These are phyloP conservation scores for Hiodon alosoides DNA, from an alignment of 2,113 vertebrate genomes.

Conservation along the genomic window DNA sequence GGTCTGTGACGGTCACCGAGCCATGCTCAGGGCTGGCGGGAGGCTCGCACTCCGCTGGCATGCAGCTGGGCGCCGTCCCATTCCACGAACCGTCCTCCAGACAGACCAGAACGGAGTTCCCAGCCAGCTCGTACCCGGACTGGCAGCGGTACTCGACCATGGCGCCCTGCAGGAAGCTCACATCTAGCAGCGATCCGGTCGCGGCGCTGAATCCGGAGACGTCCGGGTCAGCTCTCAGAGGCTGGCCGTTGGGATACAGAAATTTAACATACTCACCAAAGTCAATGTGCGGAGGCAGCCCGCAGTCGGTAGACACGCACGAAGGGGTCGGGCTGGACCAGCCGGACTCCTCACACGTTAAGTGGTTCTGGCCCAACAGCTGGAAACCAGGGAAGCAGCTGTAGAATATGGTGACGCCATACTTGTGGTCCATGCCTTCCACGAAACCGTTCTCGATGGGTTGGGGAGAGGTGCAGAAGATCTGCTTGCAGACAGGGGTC, in stretches of 20 bases:
- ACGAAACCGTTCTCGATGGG: constrained; percentile 92
- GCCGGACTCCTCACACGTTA: constrained; percentile 84
- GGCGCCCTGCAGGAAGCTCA: constrained; percentile 75
- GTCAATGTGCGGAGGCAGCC: constrained; percentile 92
- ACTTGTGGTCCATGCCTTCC: constrained; percentile 90
- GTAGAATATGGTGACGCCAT: constrained; percentile 92
- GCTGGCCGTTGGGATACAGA: constrained; percentile 25
- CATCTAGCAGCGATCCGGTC: constrained; percentile 28
- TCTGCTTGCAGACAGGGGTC: constrained; percentile 71
- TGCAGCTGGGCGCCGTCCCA: constrained; percentile 78
- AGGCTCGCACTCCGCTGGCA: constrained; percentile 74
- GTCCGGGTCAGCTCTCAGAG: neutral
- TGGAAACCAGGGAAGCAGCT: constrained; percentile 94
- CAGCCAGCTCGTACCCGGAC: constrained; percentile 76
- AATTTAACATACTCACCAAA: constrained; percentile 81
- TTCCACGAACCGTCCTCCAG: constrained; percentile 91
- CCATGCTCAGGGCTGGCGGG: constrained; percentile 72
- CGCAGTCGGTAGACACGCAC: constrained; percentile 83
- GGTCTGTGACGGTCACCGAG: constrained; percentile 70
- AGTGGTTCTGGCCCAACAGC: constrained; percentile 80
- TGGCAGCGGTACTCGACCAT: constrained; percentile 76
- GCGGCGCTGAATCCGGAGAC: neutral
- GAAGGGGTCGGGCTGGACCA: constrained; percentile 82
- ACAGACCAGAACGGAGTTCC: constrained; percentile 67
- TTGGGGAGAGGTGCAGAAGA: constrained; percentile 79